Conservation (phyloP, 2,888 invertebrate genomes). For the Pemphredon lugubris region DNA sequence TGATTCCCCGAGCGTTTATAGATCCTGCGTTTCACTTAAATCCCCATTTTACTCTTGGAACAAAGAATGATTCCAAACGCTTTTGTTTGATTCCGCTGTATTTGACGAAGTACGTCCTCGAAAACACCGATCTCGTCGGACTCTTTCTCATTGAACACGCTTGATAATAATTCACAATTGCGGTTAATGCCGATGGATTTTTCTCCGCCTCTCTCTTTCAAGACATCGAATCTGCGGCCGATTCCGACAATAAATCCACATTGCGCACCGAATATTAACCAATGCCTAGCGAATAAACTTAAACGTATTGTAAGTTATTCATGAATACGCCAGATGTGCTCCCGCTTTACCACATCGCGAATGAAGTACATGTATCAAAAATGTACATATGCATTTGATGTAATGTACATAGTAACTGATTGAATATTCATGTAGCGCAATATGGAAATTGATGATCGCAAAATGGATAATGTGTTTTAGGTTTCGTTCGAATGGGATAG, state of each 20-base stretch:
- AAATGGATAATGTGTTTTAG: slow-evolving; percentile 46
- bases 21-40: no score
- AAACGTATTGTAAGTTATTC: slow-evolving; percentile 42
- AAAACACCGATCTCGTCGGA: no score
- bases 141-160: no score
- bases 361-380: slow-evolving; percentile 48
- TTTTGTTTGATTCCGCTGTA: no score
- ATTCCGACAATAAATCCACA: slow-evolving; percentile 18
- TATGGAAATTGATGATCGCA: slow-evolving; percentile 50
- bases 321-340: slow-evolving; percentile 17
- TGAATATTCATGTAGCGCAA: slow-evolving; percentile 59
- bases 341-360: slow-evolving; percentile 33
- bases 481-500: slow-evolving; percentile 40
- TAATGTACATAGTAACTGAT: slow-evolving; percentile 33
- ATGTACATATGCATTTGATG: slow-evolving; percentile 38
- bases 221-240: no score
- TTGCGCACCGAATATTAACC: slow-evolving; percentile 17
- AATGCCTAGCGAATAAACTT: not conserved
- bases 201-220: no score
- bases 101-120: no score
- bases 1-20: no score
- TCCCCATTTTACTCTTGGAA: no score
- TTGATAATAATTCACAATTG: no score
- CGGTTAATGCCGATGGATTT: no score
- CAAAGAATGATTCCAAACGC: no score